Conservation (phyloP, 2,797 vertebrate genomes). For the Chelmon rostratus region DNA sequence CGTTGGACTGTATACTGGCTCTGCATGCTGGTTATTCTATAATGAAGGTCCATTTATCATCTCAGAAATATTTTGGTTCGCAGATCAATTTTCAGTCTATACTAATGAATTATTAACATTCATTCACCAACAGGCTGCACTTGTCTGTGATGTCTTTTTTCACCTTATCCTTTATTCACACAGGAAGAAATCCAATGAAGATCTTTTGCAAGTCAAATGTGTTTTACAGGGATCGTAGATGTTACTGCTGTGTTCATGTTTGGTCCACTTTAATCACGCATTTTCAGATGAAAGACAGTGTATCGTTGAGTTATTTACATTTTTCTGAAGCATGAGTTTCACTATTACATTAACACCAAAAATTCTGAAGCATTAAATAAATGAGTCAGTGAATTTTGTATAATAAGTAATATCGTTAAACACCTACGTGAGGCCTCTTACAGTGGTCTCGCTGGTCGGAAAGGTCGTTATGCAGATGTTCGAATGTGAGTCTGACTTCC, state of each 20-base stretch:
- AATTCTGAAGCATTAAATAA: not conserved
- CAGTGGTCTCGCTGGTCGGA: not conserved
- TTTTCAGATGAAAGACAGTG: not conserved
- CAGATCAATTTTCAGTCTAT: not conserved
- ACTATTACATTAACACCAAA: not conserved
- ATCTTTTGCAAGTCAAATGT: not conserved
- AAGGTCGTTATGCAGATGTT: constrained; percentile 52
- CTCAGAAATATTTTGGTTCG: not conserved
- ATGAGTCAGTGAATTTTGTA: not conserved
- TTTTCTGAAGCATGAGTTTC: not conserved
- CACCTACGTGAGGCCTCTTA: not conserved
- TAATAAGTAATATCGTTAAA: not conserved
- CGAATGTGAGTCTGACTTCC: constrained; percentile 26
- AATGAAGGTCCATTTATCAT: not conserved
- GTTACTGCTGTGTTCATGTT: constrained; percentile 3
- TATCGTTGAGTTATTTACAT: not conserved
- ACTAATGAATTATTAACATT: constrained; percentile 21
- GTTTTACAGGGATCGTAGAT: not conserved
- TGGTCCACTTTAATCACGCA: not conserved
- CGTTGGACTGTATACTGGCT: not conserved
- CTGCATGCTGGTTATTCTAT: not conserved
- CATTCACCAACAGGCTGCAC: not conserved
- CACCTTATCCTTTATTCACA: constrained; percentile 2
- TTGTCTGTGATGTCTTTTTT: not conserved
- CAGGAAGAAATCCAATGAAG: not conserved